Percentiles rank a stretch among this genome's conserved stretches.
Evolutionary conservation across 2,888 invertebrate species (phyloP).

Genomic region (Heliconius ethilla): DNA sequence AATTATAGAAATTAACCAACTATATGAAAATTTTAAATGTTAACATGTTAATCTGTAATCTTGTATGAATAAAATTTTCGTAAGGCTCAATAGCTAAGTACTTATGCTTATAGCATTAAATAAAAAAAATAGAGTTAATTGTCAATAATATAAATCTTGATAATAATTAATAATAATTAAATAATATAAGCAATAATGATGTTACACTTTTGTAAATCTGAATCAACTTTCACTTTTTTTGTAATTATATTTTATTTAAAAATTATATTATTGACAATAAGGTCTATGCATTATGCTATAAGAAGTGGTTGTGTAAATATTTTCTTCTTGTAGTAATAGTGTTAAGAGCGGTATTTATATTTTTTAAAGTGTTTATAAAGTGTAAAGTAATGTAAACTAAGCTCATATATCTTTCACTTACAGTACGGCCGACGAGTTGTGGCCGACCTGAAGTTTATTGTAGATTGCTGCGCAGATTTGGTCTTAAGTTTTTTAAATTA

Average conservation of each 20-base stretch:
- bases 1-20: constrained; percentile 3
- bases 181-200: neutral
- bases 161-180: constrained; percentile 10
- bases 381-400: constrained; percentile 52
- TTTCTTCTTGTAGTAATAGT: constrained; percentile 61
- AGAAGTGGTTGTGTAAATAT: constrained; percentile 69
- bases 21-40: constrained; percentile 9
- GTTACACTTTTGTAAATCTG: neutral
- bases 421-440: neutral
- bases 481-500: neutral
- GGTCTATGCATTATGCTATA: constrained; percentile 17
- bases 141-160: constrained; percentile 14
- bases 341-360: constrained; percentile 65
- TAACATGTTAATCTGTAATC: constrained; percentile 22
- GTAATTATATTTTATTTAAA: constrained; percentile 14
- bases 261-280: constrained; percentile 16
- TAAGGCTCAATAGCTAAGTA: constrained; percentile 35
- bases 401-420: constrained; percentile 47
- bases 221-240: constrained; percentile 8
- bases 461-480: neutral
- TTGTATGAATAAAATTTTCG: constrained; percentile 13
- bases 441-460: neutral
- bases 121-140: constrained; percentile 4
- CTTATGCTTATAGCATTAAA: constrained; percentile 26
- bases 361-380: constrained; percentile 66